Evolutionary conservation across 2,797 vertebrate species (phyloP).

Genomic region (Kryptolebias ocellatus): DNA sequence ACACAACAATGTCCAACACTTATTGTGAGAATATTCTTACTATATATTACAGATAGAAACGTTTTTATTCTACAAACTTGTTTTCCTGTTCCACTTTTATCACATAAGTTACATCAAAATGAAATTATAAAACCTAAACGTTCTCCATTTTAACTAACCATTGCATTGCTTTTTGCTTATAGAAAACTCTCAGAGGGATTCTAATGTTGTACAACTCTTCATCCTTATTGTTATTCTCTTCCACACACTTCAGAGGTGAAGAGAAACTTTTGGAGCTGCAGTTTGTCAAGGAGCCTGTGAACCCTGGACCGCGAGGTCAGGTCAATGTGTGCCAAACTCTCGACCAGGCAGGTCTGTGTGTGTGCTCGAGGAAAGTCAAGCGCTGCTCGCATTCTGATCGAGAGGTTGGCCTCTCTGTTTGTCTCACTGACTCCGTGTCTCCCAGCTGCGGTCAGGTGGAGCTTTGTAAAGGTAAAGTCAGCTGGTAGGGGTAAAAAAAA

Average conservation of each 20-base stretch:
- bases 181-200: slow-evolving; percentile 32
- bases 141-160: slow-evolving; percentile 32
- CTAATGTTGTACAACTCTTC: slow-evolving; percentile 33
- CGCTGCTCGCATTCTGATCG: slow-evolving; percentile 64
- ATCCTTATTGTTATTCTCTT: slow-evolving; percentile 64
- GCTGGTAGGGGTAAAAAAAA: slow-evolving; percentile 4
- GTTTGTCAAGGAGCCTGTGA: slow-evolving; percentile 61
- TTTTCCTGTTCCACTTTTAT: slow-evolving; percentile 26
- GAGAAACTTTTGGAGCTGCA: slow-evolving; percentile 55
- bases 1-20: background rate
- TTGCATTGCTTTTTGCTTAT: slow-evolving; percentile 17
- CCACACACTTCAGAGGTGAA: slow-evolving; percentile 50
- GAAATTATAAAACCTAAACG: slow-evolving; percentile 22
- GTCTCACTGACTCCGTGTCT: slow-evolving; percentile 29
- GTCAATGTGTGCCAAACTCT: slow-evolving; percentile 65
- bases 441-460: slow-evolving; percentile 45
- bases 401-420: slow-evolving; percentile 44
- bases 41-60: background rate
- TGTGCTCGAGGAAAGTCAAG: slow-evolving; percentile 56
- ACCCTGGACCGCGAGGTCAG: slow-evolving; percentile 66
- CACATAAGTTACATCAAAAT: slow-evolving; percentile 15
- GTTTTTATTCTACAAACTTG: too few relatives aligned
- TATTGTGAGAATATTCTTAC: background rate
- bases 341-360: slow-evolving; percentile 64
- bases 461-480: slow-evolving; percentile 11